Conservation (phyloP, 2,888 invertebrate species). For the Artemia sp. region DNA sequence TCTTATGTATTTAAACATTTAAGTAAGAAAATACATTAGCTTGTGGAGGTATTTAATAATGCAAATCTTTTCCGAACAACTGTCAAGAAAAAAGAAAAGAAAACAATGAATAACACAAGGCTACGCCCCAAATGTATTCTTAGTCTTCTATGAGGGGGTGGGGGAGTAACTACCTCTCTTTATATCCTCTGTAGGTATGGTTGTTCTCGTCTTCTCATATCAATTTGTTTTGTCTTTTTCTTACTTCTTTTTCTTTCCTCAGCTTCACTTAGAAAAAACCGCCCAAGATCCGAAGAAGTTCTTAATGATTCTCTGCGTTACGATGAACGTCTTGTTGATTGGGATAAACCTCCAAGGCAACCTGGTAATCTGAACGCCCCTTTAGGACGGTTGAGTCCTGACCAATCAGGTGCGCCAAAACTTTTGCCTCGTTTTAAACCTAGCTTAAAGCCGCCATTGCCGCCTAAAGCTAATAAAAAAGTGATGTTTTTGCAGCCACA, state of each 20-base stretch:
- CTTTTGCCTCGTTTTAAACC: constrained; percentile 29
- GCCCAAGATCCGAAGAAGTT: constrained; percentile 23
- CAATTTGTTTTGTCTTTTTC: background rate
- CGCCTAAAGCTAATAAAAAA: constrained; percentile 17
- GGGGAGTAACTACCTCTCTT: too few species aligned
- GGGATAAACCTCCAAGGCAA: constrained; percentile 25
- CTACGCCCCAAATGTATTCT: too few species aligned
- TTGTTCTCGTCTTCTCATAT: too few species aligned
- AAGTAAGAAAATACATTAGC: too few species aligned
- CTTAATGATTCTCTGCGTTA: constrained; percentile 23
- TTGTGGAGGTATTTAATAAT: too few species aligned
- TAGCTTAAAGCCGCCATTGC: constrained; percentile 7
- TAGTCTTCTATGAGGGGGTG: too few species aligned
- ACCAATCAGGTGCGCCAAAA: constrained; percentile 26
- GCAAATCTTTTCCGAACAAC: too few species aligned
- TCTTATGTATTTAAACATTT: too few species aligned
- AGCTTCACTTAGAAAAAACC: constrained; percentile 24
- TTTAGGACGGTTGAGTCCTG: constrained; percentile 7
- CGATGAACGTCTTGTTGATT: constrained; percentile 26
- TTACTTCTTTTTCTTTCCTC: constrained; percentile 21
- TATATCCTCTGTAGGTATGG: too few species aligned
- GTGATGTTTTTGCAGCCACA: constrained; percentile 9
- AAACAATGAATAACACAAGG: too few species aligned
- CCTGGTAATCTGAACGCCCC: constrained; percentile 23
- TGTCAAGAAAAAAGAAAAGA: too few species aligned